These are phyloP conservation scores for Neolamprologus ventralis DNA, from an alignment of 2,113 vertebrate genomes.

Conservation along the genomic window DNA sequence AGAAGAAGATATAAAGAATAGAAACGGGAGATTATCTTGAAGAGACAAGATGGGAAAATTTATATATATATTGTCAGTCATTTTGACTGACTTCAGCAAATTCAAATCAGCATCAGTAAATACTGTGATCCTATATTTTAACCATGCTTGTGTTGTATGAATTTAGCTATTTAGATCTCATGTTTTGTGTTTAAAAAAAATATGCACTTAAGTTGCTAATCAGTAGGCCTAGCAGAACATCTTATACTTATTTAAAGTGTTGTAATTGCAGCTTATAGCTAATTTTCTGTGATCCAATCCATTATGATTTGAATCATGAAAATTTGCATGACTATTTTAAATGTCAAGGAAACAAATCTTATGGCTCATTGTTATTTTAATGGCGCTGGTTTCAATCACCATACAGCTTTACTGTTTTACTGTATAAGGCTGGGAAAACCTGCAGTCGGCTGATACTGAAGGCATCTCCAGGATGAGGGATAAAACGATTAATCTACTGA, in stretches of 20 bases:
- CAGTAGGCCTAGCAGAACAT: neutral
- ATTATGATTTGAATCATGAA: neutral
- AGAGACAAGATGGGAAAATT: neutral
- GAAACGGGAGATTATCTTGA: neutral
- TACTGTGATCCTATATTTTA: neutral
- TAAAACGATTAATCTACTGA: neutral
- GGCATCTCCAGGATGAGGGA: neutral
- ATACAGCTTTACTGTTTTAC: neutral
- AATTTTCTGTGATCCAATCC: neutral
- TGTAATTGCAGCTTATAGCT: neutral
- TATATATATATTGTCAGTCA: neutral
- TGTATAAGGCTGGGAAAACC: neutral
- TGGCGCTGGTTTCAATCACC: neutral
- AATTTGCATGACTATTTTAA: neutral
- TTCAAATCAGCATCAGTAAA: neutral
- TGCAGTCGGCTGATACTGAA: neutral
- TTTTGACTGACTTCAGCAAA: neutral
- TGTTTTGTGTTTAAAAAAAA: neutral
- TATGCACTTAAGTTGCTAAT: neutral
- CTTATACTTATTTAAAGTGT: neutral
- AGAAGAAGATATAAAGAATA: neutral
- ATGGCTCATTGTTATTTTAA: neutral
- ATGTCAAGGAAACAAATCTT: neutral
- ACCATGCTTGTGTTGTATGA: neutral
- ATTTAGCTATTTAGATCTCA: neutral